Evolutionary conservation across 2,113 vertebrate species (phyloP).

Genomic region (Turdus rufiventris): DNA sequence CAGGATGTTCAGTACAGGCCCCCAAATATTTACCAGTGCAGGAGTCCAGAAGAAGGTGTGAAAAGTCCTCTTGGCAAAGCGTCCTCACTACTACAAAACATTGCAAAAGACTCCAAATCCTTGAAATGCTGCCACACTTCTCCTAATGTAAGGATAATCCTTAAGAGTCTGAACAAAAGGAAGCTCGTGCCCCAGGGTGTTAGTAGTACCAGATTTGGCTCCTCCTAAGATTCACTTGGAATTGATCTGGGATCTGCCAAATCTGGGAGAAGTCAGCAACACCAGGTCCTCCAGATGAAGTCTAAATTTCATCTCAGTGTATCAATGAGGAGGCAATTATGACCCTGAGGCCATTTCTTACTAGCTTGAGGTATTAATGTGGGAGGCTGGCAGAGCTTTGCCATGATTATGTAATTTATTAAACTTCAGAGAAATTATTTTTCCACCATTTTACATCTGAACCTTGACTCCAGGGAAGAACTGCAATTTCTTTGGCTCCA

Average conservation of each 20-base stretch:
- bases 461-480: background rate
- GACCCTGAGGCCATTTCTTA: background rate
- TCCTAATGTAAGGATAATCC: background rate
- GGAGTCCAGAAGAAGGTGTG: conserved; percentile 21
- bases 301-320: background rate
- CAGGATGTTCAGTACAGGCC: conserved; percentile 21
- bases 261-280: background rate
- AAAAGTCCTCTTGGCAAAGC: conserved; percentile 1
- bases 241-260: background rate
- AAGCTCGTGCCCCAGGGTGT: background rate
- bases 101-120: background rate
- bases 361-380: background rate
- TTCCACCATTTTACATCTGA: conserved; percentile 24
- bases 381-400: background rate
- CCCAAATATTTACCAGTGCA: conserved; percentile 10
- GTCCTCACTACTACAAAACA: background rate
- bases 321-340: background rate
- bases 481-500: conserved; percentile 23
- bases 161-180: background rate
- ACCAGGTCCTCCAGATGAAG: background rate
- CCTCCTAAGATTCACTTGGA: background rate
- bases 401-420: conserved; percentile 9
- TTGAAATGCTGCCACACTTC: rapidly evolving
- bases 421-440: conserved; percentile 49
- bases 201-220: background rate